Evolutionary conservation across 1,140 invertebrate genomes (phyloP), one percentile per base, ranked within the genome.

Genomic region (Prorops nasuta): DNA sequence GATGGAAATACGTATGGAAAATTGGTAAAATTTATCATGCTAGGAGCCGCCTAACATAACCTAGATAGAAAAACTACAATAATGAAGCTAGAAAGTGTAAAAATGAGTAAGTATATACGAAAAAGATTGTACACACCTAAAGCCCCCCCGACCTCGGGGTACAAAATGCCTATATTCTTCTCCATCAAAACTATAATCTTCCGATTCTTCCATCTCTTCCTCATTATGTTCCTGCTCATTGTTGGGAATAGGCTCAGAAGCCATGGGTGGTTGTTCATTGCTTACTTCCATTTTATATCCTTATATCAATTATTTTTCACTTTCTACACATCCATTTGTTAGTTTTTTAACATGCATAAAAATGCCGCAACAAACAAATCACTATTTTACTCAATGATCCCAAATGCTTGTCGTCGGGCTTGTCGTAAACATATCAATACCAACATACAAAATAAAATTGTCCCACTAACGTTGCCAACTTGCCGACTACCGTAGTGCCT

Each of bases 141-240:
- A 77, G 1, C 75, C 73, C 36, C 72, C 74, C 55, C 75, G 51
- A 8, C 75, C 75, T 15, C 75, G 60, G 7, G 71, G 74, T 40
- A 73, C 60, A 36, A 75, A 77, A 52, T 71, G 75, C 47, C 75
- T 67, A 38, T 77, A 76, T 22, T 77, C 75, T 3, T 77, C 75
- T 14, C 71, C 66, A 17, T 76, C 75, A 37, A 69, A 76, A 46
- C 54, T 63, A 15, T 74, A 74, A 42, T 72, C 71, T 19, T 76
- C 74, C n/a, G 54, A 50, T 36, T 71, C 71, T 43, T 75, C 74
- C 56, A 72, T 67, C 14, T 54, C 54, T 44, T 74, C 73, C 7
- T 76, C 71, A 48, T 64, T 66, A 24, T 74, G 65, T 37, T 76
- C 70, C 36, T 72, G 72, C 24, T 72, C 67, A 49, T 61, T 70